phyloP scores from a whole-genome alignment of 2,888 invertebrate species.

The Cerceris rybyensis region DNA sequence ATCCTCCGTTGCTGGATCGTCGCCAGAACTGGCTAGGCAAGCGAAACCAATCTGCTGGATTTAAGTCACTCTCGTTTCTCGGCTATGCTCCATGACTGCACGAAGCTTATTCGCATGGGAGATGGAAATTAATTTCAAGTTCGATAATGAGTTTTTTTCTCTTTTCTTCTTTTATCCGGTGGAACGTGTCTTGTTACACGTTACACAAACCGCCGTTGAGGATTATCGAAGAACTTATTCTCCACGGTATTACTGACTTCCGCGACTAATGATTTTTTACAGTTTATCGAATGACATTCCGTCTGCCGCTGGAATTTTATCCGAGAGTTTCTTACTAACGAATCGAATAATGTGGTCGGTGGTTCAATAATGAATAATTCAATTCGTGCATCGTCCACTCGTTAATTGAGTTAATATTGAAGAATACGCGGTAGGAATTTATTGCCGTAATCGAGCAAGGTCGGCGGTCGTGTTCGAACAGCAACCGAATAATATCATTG shows the following conservation, averaged over 20 bases:
- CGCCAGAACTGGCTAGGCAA: constrained; percentile 51
- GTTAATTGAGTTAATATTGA: constrained; percentile 25
- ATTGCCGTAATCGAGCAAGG: neutral
- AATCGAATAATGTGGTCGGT: neutral
- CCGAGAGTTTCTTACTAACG: neutral
- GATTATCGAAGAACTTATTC: neutral
- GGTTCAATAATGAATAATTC: constrained; percentile 2
- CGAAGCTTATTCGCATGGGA: constrained; percentile 17
- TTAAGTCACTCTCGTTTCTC: constrained; percentile 58
- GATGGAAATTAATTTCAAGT: constrained; percentile 39
- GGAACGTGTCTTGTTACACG: neutral
- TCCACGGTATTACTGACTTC: neutral
- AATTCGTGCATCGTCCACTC: constrained; percentile 24
- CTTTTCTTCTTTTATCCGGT: neutral
- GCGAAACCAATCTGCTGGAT: constrained; percentile 65
- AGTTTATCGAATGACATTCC: neutral
- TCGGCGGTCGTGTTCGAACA: no score
- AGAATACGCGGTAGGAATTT: constrained; percentile 16
- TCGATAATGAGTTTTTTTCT: constrained; percentile 2
- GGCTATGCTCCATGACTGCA: constrained; percentile 29
- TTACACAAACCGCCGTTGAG: neutral
- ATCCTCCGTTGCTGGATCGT: constrained; percentile 41
- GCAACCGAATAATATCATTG: constrained; percentile 12
- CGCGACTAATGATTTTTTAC: neutral
- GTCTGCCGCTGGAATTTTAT: neutral